Evolutionary conservation across 1,140 invertebrate species (phyloP).

Genomic region (Dysdera silvatica): DNA sequence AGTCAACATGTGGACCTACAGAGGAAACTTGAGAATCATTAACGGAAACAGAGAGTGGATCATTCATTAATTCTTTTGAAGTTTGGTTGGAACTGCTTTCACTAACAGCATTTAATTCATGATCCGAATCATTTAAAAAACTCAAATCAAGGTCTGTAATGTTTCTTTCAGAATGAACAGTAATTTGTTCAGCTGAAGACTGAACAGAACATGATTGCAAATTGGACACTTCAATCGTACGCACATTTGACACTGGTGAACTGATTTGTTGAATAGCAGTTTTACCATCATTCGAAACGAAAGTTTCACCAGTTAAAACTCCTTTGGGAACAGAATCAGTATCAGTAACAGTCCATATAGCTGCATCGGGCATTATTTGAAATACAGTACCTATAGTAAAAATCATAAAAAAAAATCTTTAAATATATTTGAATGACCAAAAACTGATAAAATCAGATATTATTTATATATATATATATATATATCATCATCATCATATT

Average conservation of each 20-base stretch:
- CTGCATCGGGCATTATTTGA: slow-evolving; percentile 19
- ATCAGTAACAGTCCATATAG: slow-evolving; percentile 9
- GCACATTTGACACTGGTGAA: slow-evolving; percentile 6
- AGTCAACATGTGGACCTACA: too few species aligned
- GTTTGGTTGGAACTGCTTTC: too few species aligned
- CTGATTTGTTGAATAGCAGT: not conserved
- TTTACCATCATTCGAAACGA: slow-evolving; percentile 9
- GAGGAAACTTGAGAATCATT: too few species aligned
- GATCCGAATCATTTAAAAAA: slow-evolving; percentile 23
- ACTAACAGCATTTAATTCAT: too few species aligned
- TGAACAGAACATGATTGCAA: not conserved
- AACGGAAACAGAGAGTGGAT: too few species aligned
- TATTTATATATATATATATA: too few species aligned
- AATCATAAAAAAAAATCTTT: too few species aligned
- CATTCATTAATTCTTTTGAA: too few species aligned
- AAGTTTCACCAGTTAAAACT: not conserved
- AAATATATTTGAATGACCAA: too few species aligned
- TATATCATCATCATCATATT: too few species aligned
- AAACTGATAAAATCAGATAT: too few species aligned
- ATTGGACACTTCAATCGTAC: not conserved
- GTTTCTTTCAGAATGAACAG: slow-evolving; percentile 21
- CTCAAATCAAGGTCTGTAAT: slow-evolving; percentile 22
- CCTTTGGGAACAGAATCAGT: not conserved
- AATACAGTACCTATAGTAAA: slow-evolving; percentile 23
- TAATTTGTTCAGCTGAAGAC: not conserved